Conservation (phyloP, 2,888 invertebrate species). For the Drosophila birchii region DNA sequence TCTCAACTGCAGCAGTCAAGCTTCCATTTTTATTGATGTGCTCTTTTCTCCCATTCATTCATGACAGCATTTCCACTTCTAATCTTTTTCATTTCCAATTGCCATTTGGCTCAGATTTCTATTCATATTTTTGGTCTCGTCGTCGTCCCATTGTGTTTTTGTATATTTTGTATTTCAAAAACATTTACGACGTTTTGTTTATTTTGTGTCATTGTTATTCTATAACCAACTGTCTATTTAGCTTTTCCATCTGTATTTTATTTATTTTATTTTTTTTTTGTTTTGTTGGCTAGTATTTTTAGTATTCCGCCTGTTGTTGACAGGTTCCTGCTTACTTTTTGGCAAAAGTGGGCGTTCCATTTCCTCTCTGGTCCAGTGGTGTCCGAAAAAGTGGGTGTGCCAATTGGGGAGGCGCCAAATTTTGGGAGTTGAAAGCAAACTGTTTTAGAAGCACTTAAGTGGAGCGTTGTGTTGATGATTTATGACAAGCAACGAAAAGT, state of each 20-base stretch:
- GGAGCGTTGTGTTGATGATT: conserved; percentile 76
- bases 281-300: conserved; percentile 6
- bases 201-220: conserved; percentile 42
- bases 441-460: conserved; percentile 79
- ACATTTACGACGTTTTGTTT: conserved; percentile 47
- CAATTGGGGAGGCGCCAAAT: conserved; percentile 9
- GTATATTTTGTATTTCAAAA: conserved; percentile 34
- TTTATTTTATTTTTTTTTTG: not conserved
- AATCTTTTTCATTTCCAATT: conserved; percentile 57
- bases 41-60: conserved; percentile 26
- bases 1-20: conserved; percentile 46
- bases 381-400: conserved; percentile 56
- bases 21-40: conserved; percentile 43
- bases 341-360: conserved; percentile 34
- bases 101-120: conserved; percentile 49
- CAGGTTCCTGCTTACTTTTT: conserved; percentile 39
- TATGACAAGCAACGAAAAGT: conserved; percentile 60
- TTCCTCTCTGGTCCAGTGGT: conserved; percentile 28
- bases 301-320: conserved; percentile 31
- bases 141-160: conserved; percentile 34
- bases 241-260: conserved; percentile 21
- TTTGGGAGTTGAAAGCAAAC: conserved; percentile 45
- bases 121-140: conserved; percentile 48
- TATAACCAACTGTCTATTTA: conserved; percentile 41
- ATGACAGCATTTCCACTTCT: conserved; percentile 56